Conservation (phyloP, 2,888 invertebrate species). For the Axea sp. region DNA sequence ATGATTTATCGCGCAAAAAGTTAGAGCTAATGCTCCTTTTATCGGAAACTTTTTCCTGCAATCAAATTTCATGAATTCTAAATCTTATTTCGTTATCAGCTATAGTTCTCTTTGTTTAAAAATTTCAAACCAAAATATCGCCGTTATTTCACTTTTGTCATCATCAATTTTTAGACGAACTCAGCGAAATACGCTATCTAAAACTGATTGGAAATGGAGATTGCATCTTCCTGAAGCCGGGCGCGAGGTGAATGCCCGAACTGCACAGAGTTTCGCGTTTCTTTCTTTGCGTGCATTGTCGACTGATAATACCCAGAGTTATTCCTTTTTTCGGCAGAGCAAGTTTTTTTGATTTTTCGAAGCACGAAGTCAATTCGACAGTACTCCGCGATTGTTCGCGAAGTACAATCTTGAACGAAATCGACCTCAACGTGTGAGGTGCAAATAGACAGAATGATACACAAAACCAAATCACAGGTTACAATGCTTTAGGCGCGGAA, state of each 20-base stretch:
- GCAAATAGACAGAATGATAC: constrained; percentile 29
- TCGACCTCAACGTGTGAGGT: constrained; percentile 50
- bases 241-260: constrained; percentile 67
- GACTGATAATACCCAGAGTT: constrained; percentile 40
- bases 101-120: too few relatives aligned
- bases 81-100: too few relatives aligned
- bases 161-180: too few relatives aligned
- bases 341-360: constrained; percentile 40
- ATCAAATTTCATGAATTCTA: too few relatives aligned
- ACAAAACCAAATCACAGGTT: constrained; percentile 53
- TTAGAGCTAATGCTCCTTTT: too few relatives aligned
- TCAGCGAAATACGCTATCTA: too few relatives aligned
- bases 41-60: too few relatives aligned
- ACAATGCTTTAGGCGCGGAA: constrained; percentile 20
- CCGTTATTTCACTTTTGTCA: too few relatives aligned
- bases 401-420: constrained; percentile 4
- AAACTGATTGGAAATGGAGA: too few relatives aligned
- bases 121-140: too few relatives aligned
- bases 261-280: constrained; percentile 66
- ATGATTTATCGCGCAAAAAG: too few relatives aligned
- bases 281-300: constrained; percentile 59
- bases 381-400: constrained; percentile 36
- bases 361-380: constrained; percentile 19
- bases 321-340: constrained; percentile 42
- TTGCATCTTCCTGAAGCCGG: constrained; percentile 5